Percentiles rank a stretch among this genome's conserved stretches.
Conservation (phyloP, 2,113 vertebrate species). For the Centropus unirufus region DNA sequence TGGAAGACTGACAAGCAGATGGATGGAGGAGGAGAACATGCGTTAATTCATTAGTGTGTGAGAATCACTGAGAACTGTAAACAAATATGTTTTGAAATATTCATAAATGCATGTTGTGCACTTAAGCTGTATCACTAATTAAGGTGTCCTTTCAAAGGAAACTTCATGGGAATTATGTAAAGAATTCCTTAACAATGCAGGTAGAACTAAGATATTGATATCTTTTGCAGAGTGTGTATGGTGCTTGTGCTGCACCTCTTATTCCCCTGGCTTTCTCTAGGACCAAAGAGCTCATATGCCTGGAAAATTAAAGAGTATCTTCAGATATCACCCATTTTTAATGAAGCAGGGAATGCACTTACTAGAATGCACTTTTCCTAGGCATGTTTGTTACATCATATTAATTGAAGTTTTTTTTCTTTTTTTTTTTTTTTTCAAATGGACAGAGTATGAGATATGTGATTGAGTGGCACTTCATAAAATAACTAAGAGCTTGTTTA, state of each 20-base stretch:
- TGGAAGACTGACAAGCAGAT: not conserved
- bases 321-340: not conserved
- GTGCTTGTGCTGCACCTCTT: not conserved
- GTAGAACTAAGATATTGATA: not conserved
- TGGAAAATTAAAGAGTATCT: not conserved
- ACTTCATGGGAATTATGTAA: not conserved
- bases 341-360: not conserved
- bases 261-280: not conserved
- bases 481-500: slow-evolving; percentile 1
- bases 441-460: not conserved
- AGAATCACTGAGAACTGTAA: slow-evolving; percentile 21
- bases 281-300: not conserved
- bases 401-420: not conserved
- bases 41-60: not conserved
- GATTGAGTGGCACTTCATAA: not conserved
- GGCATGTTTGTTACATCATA: not conserved
- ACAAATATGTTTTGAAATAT: slow-evolving; percentile 29
- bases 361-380: not conserved
- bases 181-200: not conserved
- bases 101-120: slow-evolving; percentile 1
- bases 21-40: not conserved
- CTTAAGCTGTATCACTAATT: slow-evolving; percentile 17
- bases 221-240: not conserved
- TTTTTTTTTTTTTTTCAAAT: not conserved
- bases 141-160: slow-evolving; percentile 14